These are phyloP conservation scores for Sebastes aleutianus DNA, from an alignment of 2,797 vertebrate species.

Conservation along the genomic window DNA sequence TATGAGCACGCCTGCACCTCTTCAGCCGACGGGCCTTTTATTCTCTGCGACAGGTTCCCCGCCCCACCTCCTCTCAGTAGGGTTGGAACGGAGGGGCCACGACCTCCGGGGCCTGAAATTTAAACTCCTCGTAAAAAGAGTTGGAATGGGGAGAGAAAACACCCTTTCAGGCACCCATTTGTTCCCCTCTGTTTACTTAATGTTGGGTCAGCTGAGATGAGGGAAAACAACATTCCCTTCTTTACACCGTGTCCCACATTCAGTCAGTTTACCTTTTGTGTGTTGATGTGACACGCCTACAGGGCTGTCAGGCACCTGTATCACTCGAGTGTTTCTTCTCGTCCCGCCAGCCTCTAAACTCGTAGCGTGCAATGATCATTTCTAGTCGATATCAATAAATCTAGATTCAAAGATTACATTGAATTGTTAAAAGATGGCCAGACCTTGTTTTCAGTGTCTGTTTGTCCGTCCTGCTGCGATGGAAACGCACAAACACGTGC, in stretches of 20 bases:
- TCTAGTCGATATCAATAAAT: background rate
- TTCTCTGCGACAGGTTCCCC: constrained; percentile 72
- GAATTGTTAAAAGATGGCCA: background rate
- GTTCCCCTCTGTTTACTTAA: constrained; percentile 49
- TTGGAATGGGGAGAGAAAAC: constrained; percentile 60
- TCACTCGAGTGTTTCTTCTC: background rate
- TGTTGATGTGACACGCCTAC: constrained; percentile 39
- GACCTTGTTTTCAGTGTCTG: background rate
- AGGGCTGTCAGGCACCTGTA: constrained; percentile 18
- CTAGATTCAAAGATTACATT: background rate
- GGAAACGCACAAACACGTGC: background rate
- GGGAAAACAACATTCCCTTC: constrained; percentile 45
- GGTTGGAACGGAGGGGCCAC: constrained; percentile 57
- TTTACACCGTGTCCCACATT: constrained; percentile 23
- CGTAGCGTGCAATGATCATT: background rate
- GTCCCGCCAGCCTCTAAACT: background rate
- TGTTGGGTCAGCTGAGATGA: constrained; percentile 56
- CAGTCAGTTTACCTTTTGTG: constrained; percentile 42
- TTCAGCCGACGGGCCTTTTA: constrained; percentile 67
- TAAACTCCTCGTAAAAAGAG: constrained; percentile 70
- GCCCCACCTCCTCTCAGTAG: constrained; percentile 69
- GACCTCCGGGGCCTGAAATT: constrained; percentile 69
- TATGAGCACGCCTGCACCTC: constrained; percentile 67
- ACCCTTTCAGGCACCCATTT: constrained; percentile 38
- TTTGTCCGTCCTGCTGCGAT: background rate